These are phyloP conservation scores for Chaetura pelagica DNA, from an alignment of 2,113 vertebrate genomes.

Conservation along the genomic window DNA sequence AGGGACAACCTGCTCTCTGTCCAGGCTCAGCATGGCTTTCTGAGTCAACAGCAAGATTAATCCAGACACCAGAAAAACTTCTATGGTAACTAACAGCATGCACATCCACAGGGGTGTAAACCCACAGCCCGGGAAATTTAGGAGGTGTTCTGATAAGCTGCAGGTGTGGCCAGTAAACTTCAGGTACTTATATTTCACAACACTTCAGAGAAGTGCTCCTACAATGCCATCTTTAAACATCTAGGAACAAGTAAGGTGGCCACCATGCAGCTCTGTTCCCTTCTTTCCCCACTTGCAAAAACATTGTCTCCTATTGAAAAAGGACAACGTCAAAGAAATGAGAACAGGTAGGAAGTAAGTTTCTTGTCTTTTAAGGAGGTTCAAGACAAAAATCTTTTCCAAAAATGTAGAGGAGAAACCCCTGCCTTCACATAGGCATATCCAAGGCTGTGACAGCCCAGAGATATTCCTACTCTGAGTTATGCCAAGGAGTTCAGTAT, in stretches of 20 bases:
- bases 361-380: not conserved
- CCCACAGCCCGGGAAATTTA: not conserved
- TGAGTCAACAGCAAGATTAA: not conserved
- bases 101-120: not conserved
- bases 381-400: not conserved
- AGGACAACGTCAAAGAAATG: accelerated
- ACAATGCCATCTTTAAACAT: not conserved
- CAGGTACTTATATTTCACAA: not conserved
- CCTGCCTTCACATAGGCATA: accelerated
- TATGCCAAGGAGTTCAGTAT: not conserved
- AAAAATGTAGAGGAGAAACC: not conserved
- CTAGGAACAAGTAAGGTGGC: not conserved
- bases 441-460: not conserved
- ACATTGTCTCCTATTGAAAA: not conserved
- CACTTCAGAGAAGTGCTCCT: not conserved
- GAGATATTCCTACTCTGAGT: not conserved
- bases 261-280: accelerated
- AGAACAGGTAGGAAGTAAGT: not conserved
- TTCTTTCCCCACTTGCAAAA: not conserved
- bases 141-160: not conserved
- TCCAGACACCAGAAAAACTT: not conserved
- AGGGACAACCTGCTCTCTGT: not conserved
- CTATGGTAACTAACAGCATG: accelerated
- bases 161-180: not conserved
- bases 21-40: not conserved